Percentiles rank a stretch among this genome's conserved stretches.
These are phyloP conservation scores for Caenorhabditis afra DNA, from an alignment of 2,888 invertebrate species.

Conservation along the genomic window DNA sequence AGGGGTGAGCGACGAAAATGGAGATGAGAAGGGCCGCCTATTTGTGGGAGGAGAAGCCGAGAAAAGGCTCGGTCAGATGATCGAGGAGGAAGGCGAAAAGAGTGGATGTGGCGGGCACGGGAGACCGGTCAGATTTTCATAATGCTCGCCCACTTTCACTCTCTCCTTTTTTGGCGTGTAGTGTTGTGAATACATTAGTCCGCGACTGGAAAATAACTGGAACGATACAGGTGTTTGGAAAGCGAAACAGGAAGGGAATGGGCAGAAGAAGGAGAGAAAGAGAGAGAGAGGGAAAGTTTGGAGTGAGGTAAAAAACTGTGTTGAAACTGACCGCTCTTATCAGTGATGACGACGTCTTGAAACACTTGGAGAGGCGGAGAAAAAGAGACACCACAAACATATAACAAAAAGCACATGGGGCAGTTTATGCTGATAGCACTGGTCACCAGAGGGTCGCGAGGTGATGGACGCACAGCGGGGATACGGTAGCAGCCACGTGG, in stretches of 20 bases:
- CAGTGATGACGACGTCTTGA: conserved; percentile 53
- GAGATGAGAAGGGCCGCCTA: neutral
- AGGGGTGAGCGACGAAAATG: conserved; percentile 4
- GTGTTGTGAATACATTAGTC: conserved; percentile 37
- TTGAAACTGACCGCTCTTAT: conserved; percentile 49
- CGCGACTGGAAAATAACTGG: conserved; percentile 2
- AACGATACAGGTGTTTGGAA: conserved; percentile 35
- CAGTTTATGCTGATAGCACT: conserved; percentile 44
- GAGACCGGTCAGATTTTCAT: conserved; percentile 49
- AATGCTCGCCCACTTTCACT: conserved; percentile 23
- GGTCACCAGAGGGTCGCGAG: conserved; percentile 11
- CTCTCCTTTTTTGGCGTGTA: conserved; percentile 33
- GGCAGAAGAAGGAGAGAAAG: conserved; percentile 1
- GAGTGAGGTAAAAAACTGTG: conserved; percentile 50
- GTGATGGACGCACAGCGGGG: neutral
- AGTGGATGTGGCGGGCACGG: neutral
- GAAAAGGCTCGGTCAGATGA: conserved; percentile 42
- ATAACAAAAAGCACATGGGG: conserved; percentile 48
- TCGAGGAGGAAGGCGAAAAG: conserved; percentile 20
- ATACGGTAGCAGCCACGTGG: conserved; percentile 16
- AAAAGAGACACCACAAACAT: conserved; percentile 48
- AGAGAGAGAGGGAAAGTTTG: conserved; percentile 19
- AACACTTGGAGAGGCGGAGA: conserved; percentile 26
- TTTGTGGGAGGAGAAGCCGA: conserved; percentile 3
- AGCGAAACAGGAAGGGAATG: neutral